These are phyloP conservation scores for Cylloceria caligata DNA, from an alignment of 2,888 invertebrate genomes.

Conservation along the genomic window DNA sequence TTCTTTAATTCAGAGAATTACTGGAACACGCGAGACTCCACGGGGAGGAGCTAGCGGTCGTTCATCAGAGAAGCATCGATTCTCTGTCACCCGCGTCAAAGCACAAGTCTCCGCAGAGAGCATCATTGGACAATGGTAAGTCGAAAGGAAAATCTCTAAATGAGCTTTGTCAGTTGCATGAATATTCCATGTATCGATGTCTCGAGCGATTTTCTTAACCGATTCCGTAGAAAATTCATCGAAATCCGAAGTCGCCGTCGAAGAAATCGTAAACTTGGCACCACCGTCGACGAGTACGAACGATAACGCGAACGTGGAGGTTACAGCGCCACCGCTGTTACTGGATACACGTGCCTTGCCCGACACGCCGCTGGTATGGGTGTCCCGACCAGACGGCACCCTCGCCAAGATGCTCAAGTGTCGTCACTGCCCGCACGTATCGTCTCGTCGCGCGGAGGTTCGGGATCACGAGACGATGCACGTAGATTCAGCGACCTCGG, in stretches of 20 bases:
- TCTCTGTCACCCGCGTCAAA: conserved; percentile 69
- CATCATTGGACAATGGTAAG: conserved; percentile 71
- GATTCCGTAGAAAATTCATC: conserved; percentile 62
- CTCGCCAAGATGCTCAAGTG: conserved; percentile 94
- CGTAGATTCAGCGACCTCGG: conserved; percentile 85
- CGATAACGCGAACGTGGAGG: conserved; percentile 70
- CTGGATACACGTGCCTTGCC: conserved; percentile 85
- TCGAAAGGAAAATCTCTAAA: background rate
- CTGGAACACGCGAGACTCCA: conserved; percentile 81
- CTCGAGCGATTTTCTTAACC: background rate
- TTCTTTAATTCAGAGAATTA: conserved; percentile 82
- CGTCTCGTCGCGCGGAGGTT: conserved; percentile 92
- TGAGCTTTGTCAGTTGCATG: background rate
- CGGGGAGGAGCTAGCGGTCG: conserved; percentile 81
- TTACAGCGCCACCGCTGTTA: conserved; percentile 74
- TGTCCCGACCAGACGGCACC: conserved; percentile 88
- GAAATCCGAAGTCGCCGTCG: conserved; percentile 72
- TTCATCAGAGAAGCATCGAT: conserved; percentile 77
- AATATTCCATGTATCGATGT: background rate
- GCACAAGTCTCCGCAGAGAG: conserved; percentile 61
- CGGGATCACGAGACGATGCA: conserved; percentile 95
- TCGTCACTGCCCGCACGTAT: conserved; percentile 93
- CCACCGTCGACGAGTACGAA: conserved; percentile 74
- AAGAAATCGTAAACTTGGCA: conserved; percentile 70
- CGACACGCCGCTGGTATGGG: conserved; percentile 91